A percentile compares a stretch with the other conserved stretches of the same genome.
phyloP scores from a whole-genome alignment of 2,797 vertebrate genomes.

The Scolopax rusticola region DNA sequence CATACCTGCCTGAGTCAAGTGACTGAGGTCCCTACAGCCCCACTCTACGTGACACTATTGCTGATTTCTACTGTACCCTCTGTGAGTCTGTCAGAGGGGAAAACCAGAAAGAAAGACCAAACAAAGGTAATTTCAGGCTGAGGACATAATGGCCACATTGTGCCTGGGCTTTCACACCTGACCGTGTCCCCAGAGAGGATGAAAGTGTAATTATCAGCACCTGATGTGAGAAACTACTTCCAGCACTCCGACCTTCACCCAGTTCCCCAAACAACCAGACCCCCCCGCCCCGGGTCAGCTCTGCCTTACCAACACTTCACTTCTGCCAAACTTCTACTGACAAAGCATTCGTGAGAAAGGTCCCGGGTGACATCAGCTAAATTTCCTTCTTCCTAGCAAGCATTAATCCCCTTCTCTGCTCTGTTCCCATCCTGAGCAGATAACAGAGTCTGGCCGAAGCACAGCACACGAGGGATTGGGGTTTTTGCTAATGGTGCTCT shows the following conservation, averaged over 20 bases:
- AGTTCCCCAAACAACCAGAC: not conserved
- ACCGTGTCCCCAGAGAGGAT: not conserved
- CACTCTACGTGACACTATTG: not conserved
- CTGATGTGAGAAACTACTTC: not conserved
- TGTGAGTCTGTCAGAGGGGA: not conserved
- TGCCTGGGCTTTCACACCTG: not conserved
- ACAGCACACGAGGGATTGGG: not conserved
- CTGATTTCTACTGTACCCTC: not conserved
- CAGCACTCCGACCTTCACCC: fast-evolving
- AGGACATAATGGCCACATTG: not conserved
- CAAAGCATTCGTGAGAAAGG: not conserved
- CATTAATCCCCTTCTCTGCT: not conserved
- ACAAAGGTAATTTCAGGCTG: not conserved
- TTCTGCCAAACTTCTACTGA: not conserved
- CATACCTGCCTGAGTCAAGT: not conserved
- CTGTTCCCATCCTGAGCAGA: not conserved
- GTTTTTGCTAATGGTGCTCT: not conserved
- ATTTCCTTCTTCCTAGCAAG: not conserved
- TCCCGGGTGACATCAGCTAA: not conserved
- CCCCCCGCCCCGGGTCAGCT: not conserved
- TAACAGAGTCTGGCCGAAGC: fast-evolving
- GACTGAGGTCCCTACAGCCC: not conserved
- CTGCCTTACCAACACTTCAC: fast-evolving
- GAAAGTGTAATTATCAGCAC: not conserved
- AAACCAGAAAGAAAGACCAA: not conserved